Evolutionary conservation across 2,888 invertebrate species (phyloP), one percentile per base, ranked within the genome.

Genomic region (Branchinecta sandiegonensis): DNA sequence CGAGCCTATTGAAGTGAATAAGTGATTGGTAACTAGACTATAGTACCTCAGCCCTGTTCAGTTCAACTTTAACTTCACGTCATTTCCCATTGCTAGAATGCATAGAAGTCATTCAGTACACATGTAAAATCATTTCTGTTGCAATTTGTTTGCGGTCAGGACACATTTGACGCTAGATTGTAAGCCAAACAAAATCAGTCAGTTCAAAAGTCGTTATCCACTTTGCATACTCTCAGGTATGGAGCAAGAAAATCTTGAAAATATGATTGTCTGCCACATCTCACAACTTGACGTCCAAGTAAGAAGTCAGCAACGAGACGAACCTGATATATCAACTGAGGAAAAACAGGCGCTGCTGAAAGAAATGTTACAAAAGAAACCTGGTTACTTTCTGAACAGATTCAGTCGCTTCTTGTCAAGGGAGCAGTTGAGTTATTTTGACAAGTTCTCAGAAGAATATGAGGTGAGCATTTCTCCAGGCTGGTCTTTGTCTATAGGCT

Each of bases 221-320:
- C 37, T 37, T 37, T 37, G 37, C 37, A 37, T 37, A 37, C 6
- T 37, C 0, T 37, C 37, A 17, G 56, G 17, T 8, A 56, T 56
- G 56, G 56, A 56, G 14, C 17, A 14, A 14, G 56, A 56, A 10
- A n/a, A 65, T 50, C 75, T 76, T 48, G 70, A 70, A 71, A 76
- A 79, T 67, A 82, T 83, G 73, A 84, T 88, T 73, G 79, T 88
- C 70, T 81, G 84, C 73, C 81, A 82, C 74, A 77, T 90, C 72
- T 82, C 84, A 6, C 76, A 81, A 71, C 83, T 84, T 74, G 80
- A 82, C 70, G 83, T 85, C 64, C 82, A 84, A 71, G 90, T 93
- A 74, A 90, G 88, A 79, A 89, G 87, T 74, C 89, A 93, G 76
- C 91, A 90, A 77, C 81, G 86, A 66, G 84, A 85, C 74, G 90